Evolutionary conservation across 2,888 invertebrate species (phyloP).

Genomic region (Desoria tigrina): DNA sequence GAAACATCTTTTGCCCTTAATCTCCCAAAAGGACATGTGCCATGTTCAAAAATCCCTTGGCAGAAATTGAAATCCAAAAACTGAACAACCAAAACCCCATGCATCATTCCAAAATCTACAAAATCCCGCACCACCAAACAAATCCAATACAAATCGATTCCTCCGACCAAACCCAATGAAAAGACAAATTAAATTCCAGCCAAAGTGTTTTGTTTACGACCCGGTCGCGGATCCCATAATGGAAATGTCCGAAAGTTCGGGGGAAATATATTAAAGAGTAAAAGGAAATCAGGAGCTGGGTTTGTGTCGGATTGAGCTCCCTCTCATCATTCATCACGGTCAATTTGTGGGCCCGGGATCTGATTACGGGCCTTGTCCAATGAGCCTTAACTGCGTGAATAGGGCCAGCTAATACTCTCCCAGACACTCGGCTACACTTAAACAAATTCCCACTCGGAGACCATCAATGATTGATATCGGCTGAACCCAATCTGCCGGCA

Average conservation of each 20-base stretch:
- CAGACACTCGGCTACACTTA: conserved; percentile 28
- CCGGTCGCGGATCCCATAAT: neutral
- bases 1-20: no score
- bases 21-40: no score
- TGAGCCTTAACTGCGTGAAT: conserved; percentile 27
- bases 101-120: no score
- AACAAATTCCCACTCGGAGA: conserved; percentile 49
- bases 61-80: no score
- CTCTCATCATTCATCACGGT: conserved; percentile 53
- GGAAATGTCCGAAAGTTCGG: conserved; percentile 22
- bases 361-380: conserved; percentile 44
- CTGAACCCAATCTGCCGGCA: conserved; percentile 43
- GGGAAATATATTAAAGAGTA: conserved; percentile 16
- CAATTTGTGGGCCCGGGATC: conserved; percentile 50
- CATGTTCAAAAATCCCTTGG: no score
- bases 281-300: conserved; percentile 40
- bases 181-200: no score
- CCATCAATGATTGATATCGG: conserved; percentile 52
- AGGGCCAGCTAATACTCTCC: conserved; percentile 22
- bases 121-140: no score
- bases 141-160: neutral
- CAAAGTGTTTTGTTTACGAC: no score
- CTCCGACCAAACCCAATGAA: no score
- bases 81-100: no score
- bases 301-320: conserved; percentile 51